Conservation (phyloP, 2,113 vertebrate genomes). For the Neomonachus schauinslandi region DNA sequence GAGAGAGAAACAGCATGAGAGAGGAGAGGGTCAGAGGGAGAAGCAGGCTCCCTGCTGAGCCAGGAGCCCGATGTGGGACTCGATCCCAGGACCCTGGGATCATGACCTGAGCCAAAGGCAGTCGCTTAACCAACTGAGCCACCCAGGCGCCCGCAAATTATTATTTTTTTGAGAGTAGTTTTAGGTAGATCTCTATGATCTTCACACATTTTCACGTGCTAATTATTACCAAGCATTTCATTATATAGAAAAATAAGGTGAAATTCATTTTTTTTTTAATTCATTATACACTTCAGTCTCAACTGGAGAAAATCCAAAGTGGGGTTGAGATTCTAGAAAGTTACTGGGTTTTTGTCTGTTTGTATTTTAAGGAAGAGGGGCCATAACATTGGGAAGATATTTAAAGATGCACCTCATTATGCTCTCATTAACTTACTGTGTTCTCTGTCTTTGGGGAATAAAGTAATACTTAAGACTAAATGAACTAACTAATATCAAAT, state of each 20-base stretch:
- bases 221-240: constrained; percentile 20
- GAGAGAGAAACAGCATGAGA: no score
- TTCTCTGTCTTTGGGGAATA: constrained; percentile 48
- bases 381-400: neutral
- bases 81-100: no score
- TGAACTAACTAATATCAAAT: constrained; percentile 58
- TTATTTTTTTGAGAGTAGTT: neutral
- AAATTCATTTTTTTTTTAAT: neutral
- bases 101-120: no score
- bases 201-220: neutral
- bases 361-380: constrained; percentile 25
- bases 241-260: neutral
- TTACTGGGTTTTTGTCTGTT: neutral
- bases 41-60: no score
- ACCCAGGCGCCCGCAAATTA: neutral
- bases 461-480: constrained; percentile 68
- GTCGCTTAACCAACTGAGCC: no score
- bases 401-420: constrained; percentile 35
- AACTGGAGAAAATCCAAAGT: neutral
- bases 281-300: neutral
- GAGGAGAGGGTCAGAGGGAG: no score
- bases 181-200: neutral
- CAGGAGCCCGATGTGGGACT: no score
- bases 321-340: constrained; percentile 3
- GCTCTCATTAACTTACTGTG: constrained; percentile 43